These are phyloP conservation scores for Hermaeophaga mercurialis DNA, from an alignment of 2,888 invertebrate species.

Conservation along the genomic window DNA sequence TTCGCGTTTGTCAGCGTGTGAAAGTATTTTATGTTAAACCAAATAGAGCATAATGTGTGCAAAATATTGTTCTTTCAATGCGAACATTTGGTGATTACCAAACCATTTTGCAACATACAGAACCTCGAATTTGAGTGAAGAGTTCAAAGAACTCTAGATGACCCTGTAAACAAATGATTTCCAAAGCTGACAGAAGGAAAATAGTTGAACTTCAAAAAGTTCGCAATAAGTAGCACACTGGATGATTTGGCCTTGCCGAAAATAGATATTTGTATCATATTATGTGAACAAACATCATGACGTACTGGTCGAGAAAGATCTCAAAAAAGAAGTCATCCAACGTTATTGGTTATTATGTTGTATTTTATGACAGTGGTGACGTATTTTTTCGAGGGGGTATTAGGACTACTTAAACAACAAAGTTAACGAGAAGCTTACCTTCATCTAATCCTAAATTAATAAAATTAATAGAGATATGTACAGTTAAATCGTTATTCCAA, in stretches of 20 bases:
- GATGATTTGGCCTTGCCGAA: slow-evolving; percentile 11
- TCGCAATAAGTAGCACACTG: not conserved
- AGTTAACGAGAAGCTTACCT: too few species aligned
- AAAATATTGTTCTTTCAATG: slow-evolving; percentile 7
- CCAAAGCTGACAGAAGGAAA: slow-evolving; percentile 12
- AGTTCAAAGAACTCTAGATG: slow-evolving; percentile 48
- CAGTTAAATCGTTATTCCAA: slow-evolving; percentile 44
- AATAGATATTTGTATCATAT: slow-evolving; percentile 22
- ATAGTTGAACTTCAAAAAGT: not conserved
- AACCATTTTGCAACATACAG: slow-evolving; percentile 29
- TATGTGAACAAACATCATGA: slow-evolving; percentile 45
- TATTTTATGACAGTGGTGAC: slow-evolving; percentile 23
- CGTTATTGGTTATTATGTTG: slow-evolving; percentile 28
- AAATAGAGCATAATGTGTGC: slow-evolving; percentile 13
- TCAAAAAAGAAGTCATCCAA: slow-evolving; percentile 42
- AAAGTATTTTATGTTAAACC: slow-evolving; percentile 3
- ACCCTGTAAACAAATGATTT: slow-evolving; percentile 43
- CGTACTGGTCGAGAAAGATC: slow-evolving; percentile 43
- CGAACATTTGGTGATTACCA: slow-evolving; percentile 17
- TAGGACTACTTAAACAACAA: too few species aligned
- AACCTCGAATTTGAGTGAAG: slow-evolving; percentile 38
- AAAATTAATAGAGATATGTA: slow-evolving; percentile 52
- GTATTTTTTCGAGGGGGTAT: too few species aligned
- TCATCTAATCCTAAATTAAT: slow-evolving; percentile 56
- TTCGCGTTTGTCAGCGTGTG: not conserved